Evolutionary conservation across 1,140 invertebrate genomes (phyloP).

Genomic region (Drepana arcuata): DNA sequence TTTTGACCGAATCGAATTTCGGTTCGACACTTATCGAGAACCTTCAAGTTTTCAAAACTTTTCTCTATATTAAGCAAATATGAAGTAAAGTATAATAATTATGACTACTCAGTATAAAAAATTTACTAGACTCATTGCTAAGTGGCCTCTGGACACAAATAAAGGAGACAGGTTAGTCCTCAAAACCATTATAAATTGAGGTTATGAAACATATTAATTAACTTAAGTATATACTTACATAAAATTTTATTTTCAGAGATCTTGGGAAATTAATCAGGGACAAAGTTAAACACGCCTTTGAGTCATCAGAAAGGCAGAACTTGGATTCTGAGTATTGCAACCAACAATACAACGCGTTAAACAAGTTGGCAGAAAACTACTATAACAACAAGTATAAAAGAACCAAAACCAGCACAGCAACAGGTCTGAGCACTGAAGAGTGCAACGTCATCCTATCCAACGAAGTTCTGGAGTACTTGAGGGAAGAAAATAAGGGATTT

Average conservation of each 20-base stretch:
- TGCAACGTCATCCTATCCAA: conserved; percentile 80
- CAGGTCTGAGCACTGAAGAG: conserved; percentile 78
- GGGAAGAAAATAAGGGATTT: conserved; percentile 73
- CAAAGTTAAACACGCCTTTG: conserved; percentile 77
- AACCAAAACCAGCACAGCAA: conserved; percentile 74
- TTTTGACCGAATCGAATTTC: no score
- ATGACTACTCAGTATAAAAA: conserved; percentile 81
- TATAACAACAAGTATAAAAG: conserved; percentile 78
- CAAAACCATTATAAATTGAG: no score
- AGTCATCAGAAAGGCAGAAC: conserved; percentile 70
- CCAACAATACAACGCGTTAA: conserved; percentile 78
- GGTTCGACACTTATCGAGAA: no score
- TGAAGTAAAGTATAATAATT: conserved; percentile 8
- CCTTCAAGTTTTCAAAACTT: no score
- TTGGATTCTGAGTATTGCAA: conserved; percentile 76
- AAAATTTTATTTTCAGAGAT: conserved; percentile 76
- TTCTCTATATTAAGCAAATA: conserved; percentile 1
- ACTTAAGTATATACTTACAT: not conserved
- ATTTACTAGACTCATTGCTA: conserved; percentile 82
- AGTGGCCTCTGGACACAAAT: conserved; percentile 83
- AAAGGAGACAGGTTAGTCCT: conserved; percentile 80
- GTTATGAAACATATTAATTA: conserved; percentile 10
- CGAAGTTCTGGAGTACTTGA: conserved; percentile 77
- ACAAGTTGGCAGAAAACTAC: conserved; percentile 79
- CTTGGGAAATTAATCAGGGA: conserved; percentile 82